Evolutionary conservation across 1,140 invertebrate species (phyloP).

Genomic region (Vanessa atalanta): DNA sequence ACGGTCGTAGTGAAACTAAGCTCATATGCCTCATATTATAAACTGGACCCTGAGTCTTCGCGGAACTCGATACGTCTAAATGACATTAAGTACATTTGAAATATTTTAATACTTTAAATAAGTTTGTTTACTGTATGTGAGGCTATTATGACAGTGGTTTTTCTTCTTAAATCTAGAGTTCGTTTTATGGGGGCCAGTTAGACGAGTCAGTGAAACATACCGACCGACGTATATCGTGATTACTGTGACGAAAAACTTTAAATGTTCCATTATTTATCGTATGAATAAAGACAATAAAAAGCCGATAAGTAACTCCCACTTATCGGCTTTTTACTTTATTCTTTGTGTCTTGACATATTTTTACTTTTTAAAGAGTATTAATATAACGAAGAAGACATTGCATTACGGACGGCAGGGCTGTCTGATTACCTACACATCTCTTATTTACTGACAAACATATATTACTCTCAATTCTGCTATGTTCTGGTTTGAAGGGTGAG

Average conservation of each 20-base stretch:
- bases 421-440: no score
- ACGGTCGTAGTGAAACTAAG: slow-evolving; percentile 1
- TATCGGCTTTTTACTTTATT: no score
- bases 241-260: no score
- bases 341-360: not conserved
- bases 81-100: not conserved
- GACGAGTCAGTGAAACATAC: not conserved
- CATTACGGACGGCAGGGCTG: no score
- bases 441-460: no score
- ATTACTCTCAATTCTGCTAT: no score
- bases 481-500: no score
- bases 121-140: not conserved
- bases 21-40: not conserved
- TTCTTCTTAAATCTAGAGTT: not conserved
- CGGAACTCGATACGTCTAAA: not conserved
- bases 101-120: slow-evolving; percentile 6
- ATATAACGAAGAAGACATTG: no score
- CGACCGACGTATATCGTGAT: not conserved
- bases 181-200: slow-evolving; percentile 2
- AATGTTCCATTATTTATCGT: no score
- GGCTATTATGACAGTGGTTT: not conserved
- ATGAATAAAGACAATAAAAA: no score
- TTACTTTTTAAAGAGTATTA: no score
- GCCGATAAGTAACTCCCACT: no score
- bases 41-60: not conserved